Base-by-base conservation (phyloP, 2,113 vertebrate genomes). In the Brachyistius frenatus region DNA sequence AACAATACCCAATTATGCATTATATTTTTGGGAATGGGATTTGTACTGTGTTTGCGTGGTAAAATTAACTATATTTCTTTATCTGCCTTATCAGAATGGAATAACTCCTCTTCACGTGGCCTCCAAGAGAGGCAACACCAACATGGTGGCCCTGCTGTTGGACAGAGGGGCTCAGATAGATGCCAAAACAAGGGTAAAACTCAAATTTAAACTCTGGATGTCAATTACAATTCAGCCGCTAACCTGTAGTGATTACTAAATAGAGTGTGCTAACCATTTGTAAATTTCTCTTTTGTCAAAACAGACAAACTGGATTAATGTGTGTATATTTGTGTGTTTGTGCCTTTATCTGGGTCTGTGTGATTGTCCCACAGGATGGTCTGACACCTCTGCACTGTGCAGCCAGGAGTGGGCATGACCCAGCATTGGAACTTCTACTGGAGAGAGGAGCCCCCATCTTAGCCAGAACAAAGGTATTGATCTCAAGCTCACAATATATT, bases 21-120 rank as follows among this genome's bases (percentile, higher is more conserved):
- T 15, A 3, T 49, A 16, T 50, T 32, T 54, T 70, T 33, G 2
- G 55, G 0, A 46, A 9, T 73, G 10, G 33, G 2, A 33, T 39
- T 46, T 6, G 0, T 33, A 30, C 0, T 11, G n/a, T 80, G 14
- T 55, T 23, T 23, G 32, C 57, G 8, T 16, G 1, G 3, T 52
- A n/a, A 55, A 7, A 1, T 61, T 60, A 32, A 65, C 5, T 15
- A 52, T 44, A 0, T 86, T 53, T 78, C 2, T 5, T 82, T 90
- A 78, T 72, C 53, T 91, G 47, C 15, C 16, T 86, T 86, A 64
- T 23, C 35, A 99, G 98, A 99, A 98, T 78, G 98, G 96, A 41
- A 99, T 99, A n/a, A 99, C 98, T 1, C 98, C 98, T 80, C 92
- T 99, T 39, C 98, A 99, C 80, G 99, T 99, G 70, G 97, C 98